Evolutionary conservation across 2,888 invertebrate species (phyloP).

Genomic region (Euclidia mi): DNA sequence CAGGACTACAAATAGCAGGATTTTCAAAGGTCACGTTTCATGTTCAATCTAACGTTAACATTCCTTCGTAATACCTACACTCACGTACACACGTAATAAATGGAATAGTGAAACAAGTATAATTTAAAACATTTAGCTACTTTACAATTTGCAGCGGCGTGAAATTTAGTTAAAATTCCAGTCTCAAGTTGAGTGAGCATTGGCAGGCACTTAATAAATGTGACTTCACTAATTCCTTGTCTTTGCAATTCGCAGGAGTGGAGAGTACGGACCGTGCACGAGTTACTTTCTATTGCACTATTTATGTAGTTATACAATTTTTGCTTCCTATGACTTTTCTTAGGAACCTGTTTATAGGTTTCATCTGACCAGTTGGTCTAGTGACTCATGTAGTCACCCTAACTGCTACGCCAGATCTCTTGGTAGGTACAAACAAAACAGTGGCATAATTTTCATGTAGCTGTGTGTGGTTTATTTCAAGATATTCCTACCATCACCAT

Average conservation of each 20-base stretch:
- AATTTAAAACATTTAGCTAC: slow-evolving; percentile 53
- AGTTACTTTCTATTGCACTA: slow-evolving; percentile 8
- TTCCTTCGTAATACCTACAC: too few species aligned
- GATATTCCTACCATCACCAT: too few species aligned
- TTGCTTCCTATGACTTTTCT: neutral
- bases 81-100: slow-evolving; percentile 15
- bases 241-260: slow-evolving; percentile 52
- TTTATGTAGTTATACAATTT: neutral
- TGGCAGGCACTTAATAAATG: slow-evolving; percentile 70
- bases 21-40: slow-evolving; percentile 10
- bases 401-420: too few species aligned
- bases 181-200: slow-evolving; percentile 58
- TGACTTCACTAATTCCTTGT: slow-evolving; percentile 69
- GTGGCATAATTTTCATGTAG: too few species aligned
- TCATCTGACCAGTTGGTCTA: too few species aligned
- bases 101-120: slow-evolving; percentile 38
- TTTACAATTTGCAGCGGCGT: slow-evolving; percentile 53
- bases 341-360: too few species aligned
- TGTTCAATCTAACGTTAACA: neutral
- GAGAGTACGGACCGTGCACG: slow-evolving; percentile 11
- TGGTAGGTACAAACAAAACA: too few species aligned
- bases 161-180: slow-evolving; percentile 72
- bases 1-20: slow-evolving; percentile 8
- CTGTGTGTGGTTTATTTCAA: too few species aligned
- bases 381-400: too few species aligned